phyloP scores from a whole-genome alignment of 2,113 vertebrate species.

The Tenrec ecaudatus region DNA sequence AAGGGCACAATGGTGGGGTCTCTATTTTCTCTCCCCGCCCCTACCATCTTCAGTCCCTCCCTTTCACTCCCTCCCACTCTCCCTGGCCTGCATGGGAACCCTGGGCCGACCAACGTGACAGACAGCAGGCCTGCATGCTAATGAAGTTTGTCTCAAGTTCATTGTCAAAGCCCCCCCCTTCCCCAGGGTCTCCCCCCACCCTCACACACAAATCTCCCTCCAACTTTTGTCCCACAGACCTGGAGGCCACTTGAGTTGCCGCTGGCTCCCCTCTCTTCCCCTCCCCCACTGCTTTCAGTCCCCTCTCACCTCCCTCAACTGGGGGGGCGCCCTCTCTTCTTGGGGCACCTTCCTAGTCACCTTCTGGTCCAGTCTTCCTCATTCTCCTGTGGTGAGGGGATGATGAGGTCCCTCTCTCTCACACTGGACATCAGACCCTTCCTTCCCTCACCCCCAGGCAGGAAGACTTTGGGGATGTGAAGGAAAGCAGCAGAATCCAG shows the following conservation, averaged over 20 bases:
- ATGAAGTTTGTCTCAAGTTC: constrained; percentile 91
- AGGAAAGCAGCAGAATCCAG: background rate
- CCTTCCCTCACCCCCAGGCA: constrained; percentile 31
- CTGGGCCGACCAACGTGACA: constrained; percentile 85
- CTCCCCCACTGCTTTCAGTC: constrained; percentile 72
- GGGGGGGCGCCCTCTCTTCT: constrained; percentile 35
- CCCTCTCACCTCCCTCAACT: constrained; percentile 59
- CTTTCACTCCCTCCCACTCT: constrained; percentile 77
- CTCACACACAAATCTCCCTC: constrained; percentile 82
- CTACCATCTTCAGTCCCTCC: constrained; percentile 69
- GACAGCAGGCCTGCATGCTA: constrained; percentile 88
- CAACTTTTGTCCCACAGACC: constrained; percentile 84
- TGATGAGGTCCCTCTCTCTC: constrained; percentile 2
- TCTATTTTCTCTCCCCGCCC: constrained; percentile 72
- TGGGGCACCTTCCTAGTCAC: constrained; percentile 37
- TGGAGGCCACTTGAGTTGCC: constrained; percentile 81
- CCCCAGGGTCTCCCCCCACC: constrained; percentile 69
- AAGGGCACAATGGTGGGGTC: constrained; percentile 70
- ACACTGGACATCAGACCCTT: background rate
- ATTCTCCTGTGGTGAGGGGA: constrained; percentile 29
- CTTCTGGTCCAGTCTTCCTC: constrained; percentile 49
- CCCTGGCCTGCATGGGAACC: constrained; percentile 89
- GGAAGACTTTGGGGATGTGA: constrained; percentile 1
- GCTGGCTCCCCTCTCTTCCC: constrained; percentile 73
- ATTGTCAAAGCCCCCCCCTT: constrained; percentile 87